These are phyloP conservation scores for Lindbergichthys nudifrons DNA, from an alignment of 2,797 vertebrate species.

Conservation along the genomic window DNA sequence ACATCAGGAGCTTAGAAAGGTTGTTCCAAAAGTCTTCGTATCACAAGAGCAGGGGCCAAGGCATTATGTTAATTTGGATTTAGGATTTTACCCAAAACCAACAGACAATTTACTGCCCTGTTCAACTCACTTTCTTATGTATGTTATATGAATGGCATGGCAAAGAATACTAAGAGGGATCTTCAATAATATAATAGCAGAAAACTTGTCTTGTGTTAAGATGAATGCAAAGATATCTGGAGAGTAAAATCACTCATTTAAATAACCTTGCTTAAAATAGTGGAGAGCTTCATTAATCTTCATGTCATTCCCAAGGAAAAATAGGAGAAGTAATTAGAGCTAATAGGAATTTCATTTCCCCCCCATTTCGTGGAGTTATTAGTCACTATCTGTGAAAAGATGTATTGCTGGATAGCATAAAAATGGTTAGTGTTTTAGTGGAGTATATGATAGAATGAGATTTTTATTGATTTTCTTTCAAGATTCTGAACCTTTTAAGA, in stretches of 20 bases:
- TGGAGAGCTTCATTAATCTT: slow-evolving; percentile 83
- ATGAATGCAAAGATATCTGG: slow-evolving; percentile 77
- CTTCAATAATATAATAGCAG: slow-evolving; percentile 38
- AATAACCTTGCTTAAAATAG: slow-evolving; percentile 86
- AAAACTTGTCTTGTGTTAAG: slow-evolving; percentile 64
- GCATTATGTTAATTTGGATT: slow-evolving; percentile 44
- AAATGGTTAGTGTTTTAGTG: slow-evolving; percentile 45
- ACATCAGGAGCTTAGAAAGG: not conserved
- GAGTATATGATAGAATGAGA: slow-evolving; percentile 25
- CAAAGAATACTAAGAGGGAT: slow-evolving; percentile 21
- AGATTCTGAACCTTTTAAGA: slow-evolving; percentile 30
- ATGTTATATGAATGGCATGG: slow-evolving; percentile 24
- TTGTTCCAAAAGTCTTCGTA: slow-evolving; percentile 47
- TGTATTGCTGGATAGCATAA: slow-evolving; percentile 25
- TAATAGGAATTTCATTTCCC: slow-evolving; percentile 81
- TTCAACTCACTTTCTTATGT: slow-evolving; percentile 26
- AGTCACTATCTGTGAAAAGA: slow-evolving; percentile 65
- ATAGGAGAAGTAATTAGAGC: slow-evolving; percentile 82
- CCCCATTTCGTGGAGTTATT: slow-evolving; percentile 73
- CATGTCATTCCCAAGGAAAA: slow-evolving; percentile 80
- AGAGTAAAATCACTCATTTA: slow-evolving; percentile 80
- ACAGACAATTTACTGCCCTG: slow-evolving; percentile 44
- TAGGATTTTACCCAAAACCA: slow-evolving; percentile 56
- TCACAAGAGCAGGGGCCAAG: slow-evolving; percentile 38
- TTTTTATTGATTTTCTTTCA: slow-evolving; percentile 26